Conservation (phyloP, 2,113 vertebrate genomes). For the Lichenostomus cassidix region DNA sequence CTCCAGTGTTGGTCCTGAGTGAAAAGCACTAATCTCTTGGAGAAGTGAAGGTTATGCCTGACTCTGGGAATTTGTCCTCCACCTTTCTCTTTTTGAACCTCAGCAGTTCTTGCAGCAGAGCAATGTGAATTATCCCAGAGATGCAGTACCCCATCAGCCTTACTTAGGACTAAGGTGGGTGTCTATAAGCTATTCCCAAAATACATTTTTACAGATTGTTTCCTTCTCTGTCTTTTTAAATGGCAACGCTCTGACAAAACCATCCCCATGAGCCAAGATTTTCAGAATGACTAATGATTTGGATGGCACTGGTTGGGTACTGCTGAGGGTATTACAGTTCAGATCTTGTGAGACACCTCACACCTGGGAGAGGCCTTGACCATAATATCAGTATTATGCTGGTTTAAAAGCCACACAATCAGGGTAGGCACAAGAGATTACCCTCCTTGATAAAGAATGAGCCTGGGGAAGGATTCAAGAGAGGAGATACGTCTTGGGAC, state of each 20-base stretch:
- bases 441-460: neutral
- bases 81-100: neutral
- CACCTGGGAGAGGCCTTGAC: neutral
- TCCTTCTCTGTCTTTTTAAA: neutral
- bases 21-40: neutral
- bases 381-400: neutral
- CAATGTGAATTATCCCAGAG: neutral
- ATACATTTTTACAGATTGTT: neutral
- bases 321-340: neutral
- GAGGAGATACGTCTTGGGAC: neutral
- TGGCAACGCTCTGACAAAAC: neutral
- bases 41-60: neutral
- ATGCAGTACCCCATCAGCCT: neutral
- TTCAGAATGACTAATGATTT: neutral
- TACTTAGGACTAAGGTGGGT: neutral
- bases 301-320: neutral
- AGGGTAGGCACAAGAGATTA: neutral
- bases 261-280: neutral
- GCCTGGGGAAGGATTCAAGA: neutral
- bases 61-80: neutral
- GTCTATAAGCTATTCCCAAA: conserved; percentile 1
- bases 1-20: neutral
- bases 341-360: neutral
- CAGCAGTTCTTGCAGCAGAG: neutral
- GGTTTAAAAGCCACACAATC: neutral